Evolutionary conservation across 2,113 vertebrate genomes (phyloP).

Genomic region (Bucco capensis): DNA sequence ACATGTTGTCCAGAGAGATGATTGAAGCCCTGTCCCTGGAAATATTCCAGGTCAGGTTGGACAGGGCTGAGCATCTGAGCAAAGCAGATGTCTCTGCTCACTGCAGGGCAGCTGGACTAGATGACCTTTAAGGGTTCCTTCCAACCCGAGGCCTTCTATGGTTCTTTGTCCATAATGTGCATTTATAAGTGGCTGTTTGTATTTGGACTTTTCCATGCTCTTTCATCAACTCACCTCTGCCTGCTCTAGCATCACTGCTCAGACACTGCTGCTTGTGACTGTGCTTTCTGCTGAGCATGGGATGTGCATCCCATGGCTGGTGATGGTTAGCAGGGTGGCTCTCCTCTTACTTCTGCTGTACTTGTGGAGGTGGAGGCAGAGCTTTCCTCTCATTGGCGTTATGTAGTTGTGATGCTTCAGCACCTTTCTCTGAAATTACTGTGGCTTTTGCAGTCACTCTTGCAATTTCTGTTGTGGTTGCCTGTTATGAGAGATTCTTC

Average conservation of each 20-base stretch:
- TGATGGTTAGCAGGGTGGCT: background rate
- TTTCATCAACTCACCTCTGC: background rate
- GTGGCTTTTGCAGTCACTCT: background rate
- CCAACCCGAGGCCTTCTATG: too few species aligned
- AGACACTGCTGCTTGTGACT: background rate
- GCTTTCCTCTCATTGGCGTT: background rate
- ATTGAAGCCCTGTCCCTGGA: too few species aligned
- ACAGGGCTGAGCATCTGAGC: too few species aligned
- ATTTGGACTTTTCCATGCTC: background rate
- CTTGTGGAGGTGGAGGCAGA: background rate
- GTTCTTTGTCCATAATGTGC: too few species aligned
- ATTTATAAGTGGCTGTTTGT: background rate
- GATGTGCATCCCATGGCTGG: accelerated
- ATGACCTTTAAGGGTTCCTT: too few species aligned
- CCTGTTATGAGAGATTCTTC: background rate
- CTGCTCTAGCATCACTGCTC: background rate
- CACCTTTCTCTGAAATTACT: background rate
- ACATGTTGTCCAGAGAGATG: too few species aligned
- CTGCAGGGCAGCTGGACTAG: too few species aligned
- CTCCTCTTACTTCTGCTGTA: background rate
- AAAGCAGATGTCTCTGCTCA: too few species aligned
- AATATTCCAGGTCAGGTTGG: too few species aligned
- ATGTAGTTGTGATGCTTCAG: background rate
- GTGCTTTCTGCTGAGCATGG: background rate
- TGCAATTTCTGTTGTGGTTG: background rate